Evolutionary conservation across 2,888 invertebrate species (phyloP).

Genomic region (Tenthredo scrophulariae): DNA sequence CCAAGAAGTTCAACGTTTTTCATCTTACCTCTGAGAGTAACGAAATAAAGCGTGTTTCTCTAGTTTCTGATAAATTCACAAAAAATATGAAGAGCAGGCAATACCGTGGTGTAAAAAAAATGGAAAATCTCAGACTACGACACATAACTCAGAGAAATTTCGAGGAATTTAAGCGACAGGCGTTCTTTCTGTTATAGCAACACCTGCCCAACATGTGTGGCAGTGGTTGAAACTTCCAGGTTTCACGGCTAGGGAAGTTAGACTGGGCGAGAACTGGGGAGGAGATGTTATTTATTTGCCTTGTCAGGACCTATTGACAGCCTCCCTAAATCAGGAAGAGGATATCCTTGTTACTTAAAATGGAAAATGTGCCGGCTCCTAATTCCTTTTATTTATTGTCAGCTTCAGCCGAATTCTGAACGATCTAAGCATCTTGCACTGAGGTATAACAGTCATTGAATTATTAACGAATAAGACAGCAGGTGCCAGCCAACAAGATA

Average conservation of each 20-base stretch:
- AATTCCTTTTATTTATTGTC: conserved; percentile 16
- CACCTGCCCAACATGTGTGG: conserved; percentile 63
- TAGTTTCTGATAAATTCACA: not conserved
- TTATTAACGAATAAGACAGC: not conserved
- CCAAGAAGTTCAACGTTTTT: not conserved
- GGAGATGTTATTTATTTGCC: conserved; percentile 55
- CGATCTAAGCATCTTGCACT: not conserved
- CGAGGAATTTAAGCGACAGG: conserved; percentile 41
- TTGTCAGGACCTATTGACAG: conserved; percentile 56
- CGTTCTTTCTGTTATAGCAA: conserved; percentile 56
- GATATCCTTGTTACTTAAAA: conserved; percentile 52
- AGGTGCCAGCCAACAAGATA: not conserved
- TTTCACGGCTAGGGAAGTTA: conserved; percentile 41
- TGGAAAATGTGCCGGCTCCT: conserved; percentile 21
- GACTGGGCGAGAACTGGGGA: conserved; percentile 27
- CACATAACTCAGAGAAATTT: not conserved
- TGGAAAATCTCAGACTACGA: not conserved
- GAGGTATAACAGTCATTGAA: not conserved
- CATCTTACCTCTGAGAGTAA: not conserved
- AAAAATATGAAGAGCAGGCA: not conserved
- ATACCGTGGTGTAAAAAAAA: not conserved
- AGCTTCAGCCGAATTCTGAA: not conserved
- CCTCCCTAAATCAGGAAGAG: conserved; percentile 56
- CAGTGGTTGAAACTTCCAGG: conserved; percentile 56
- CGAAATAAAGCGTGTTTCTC: not conserved